Evolutionary conservation across 2,888 invertebrate species (phyloP), one percentile per base, ranked within the genome.

Genomic region (Pterostichus madidus): DNA sequence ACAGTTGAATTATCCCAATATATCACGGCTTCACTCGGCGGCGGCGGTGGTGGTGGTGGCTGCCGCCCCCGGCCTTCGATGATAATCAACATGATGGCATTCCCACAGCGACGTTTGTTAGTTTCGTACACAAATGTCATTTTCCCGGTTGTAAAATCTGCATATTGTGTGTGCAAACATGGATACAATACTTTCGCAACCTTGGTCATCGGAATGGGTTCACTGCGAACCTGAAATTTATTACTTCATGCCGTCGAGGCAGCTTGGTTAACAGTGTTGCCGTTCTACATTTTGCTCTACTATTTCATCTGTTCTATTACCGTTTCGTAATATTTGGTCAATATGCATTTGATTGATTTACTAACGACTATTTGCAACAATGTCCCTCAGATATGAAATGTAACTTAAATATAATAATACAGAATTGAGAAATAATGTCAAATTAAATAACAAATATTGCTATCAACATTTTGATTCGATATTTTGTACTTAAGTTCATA

Each of bases 121-220:
- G 79, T 79, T 79, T 64, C 79, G 49, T 79, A 79, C 64, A 79
- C 64, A 79, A 64, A 64, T 64, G 79, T 49, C 64, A 79, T 79
- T 80, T 71, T 68, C 32, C 64, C 49, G 73, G 80, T 56, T 80
- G 80, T 80, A 80, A 80, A 80, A 80, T 80, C 80, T 80, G 80
- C 80, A 80, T 80, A 80, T 73, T 80, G 71, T 73, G 52, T 71
- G 13, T 52, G 52, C 80, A 68, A 49, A 73, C 44, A 56, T 35
- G 56, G 31, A 31, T 10, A 80, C 71, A 80, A 80, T 80, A 80
- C 80, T 71, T 80, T 80, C 31, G 53, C 71, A 80, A 73, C 80
- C 80, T 80, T 80, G 71, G n/a, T 7, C n/a, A 52, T 17, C 15
- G 52, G 32, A 73, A 80, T 80, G 80, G 80, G 80, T 80, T 80